These are phyloP conservation scores for Drosophila lutescens DNA, from an alignment of 2,888 invertebrate genomes.

Conservation along the genomic window DNA sequence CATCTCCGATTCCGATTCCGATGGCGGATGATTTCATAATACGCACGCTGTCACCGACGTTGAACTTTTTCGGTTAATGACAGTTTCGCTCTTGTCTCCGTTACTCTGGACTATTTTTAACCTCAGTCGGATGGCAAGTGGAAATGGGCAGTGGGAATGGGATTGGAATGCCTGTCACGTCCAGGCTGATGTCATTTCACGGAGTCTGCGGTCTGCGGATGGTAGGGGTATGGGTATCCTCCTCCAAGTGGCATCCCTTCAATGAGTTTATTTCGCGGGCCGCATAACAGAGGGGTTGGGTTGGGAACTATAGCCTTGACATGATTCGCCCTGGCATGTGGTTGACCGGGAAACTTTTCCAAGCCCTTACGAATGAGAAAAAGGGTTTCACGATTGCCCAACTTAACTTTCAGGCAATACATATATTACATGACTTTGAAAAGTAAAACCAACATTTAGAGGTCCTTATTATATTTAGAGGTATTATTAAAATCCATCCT, in stretches of 20 bases:
- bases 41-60: slow-evolving; percentile 8
- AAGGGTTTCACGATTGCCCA: not conserved
- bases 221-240: not conserved
- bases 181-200: slow-evolving; percentile 42
- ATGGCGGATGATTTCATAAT: slow-evolving; percentile 42
- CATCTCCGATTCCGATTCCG: slow-evolving; percentile 48
- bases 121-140: not conserved
- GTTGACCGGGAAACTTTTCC: slow-evolving; percentile 23
- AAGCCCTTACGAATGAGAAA: not conserved
- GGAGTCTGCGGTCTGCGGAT: slow-evolving; percentile 34
- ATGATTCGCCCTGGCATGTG: slow-evolving; percentile 59
- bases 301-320: slow-evolving; percentile 59
- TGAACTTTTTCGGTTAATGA: slow-evolving; percentile 52
- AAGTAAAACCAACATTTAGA: not conserved
- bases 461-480: too few species aligned
- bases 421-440: slow-evolving; percentile 2
- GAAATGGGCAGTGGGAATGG: not conserved
- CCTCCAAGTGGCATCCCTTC: slow-evolving; percentile 11
- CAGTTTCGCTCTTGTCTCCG: slow-evolving; percentile 36
- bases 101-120: slow-evolving; percentile 38
- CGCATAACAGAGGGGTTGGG: not conserved
- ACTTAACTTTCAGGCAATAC: not conserved
- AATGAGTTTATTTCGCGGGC: not conserved
- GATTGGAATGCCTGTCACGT: slow-evolving; percentile 23
- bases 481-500: too few species aligned